Evolutionary conservation across 2,797 vertebrate species (phyloP).

Genomic region (Bradypodion pumilum): DNA sequence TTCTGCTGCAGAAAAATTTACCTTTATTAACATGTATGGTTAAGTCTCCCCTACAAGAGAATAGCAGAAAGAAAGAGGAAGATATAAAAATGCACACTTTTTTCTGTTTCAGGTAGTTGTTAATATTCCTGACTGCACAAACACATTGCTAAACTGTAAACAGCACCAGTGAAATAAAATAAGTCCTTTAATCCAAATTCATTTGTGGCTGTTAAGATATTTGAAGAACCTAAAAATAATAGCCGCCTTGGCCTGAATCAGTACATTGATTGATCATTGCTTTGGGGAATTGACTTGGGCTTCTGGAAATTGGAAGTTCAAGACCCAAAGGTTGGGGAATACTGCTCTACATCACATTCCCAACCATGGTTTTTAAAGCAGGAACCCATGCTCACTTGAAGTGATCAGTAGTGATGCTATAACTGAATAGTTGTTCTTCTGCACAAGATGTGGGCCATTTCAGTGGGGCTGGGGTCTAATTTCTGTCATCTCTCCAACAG

Average conservation of each 20-base stretch:
- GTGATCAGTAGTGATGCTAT: neutral
- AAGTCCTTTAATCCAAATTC: neutral
- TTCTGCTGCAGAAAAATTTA: neutral
- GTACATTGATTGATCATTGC: too few relatives aligned
- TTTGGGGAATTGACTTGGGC: too few relatives aligned
- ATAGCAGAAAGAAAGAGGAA: slow-evolving; percentile 12
- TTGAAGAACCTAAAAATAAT: neutral
- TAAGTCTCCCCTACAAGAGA: slow-evolving; percentile 36
- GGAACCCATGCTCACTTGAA: neutral
- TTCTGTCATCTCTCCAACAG: too few relatives aligned
- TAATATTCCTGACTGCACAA: neutral
- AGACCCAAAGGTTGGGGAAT: too few relatives aligned
- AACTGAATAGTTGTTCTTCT: too few relatives aligned
- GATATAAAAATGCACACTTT: slow-evolving; percentile 5
- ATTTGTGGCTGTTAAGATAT: slow-evolving; percentile 11
- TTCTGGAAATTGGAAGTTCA: too few relatives aligned
- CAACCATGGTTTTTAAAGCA: neutral
- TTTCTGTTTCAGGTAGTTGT: neutral
- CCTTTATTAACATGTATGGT: neutral
- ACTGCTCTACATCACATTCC: too few relatives aligned
- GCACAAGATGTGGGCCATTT: too few relatives aligned
- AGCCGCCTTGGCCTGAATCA: too few relatives aligned
- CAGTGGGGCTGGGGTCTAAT: too few relatives aligned
- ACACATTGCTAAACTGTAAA: slow-evolving; percentile 21
- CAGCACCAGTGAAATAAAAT: neutral